Evolutionary conservation across 2,797 vertebrate genomes (phyloP).

Genomic region (Sebastes glaucus): DNA sequence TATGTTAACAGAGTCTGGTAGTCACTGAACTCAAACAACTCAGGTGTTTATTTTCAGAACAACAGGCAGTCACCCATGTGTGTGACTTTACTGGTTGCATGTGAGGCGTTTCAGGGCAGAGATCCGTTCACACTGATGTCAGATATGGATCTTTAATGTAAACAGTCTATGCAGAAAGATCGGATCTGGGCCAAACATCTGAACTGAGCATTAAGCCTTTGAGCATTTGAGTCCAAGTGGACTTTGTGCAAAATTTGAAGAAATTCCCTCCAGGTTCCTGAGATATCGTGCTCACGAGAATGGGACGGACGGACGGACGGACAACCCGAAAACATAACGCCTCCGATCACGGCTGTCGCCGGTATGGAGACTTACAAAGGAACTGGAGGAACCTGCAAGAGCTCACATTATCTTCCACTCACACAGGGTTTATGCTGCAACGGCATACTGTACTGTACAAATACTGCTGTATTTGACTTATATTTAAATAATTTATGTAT

Average conservation of each 20-base stretch:
- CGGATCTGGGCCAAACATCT: too few relatives aligned
- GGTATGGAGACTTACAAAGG: neutral
- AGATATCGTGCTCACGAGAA: neutral
- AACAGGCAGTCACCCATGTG: fast-evolving
- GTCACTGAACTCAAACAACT: too few relatives aligned
- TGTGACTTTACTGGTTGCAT: too few relatives aligned
- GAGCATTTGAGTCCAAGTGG: neutral
- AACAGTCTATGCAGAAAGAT: too few relatives aligned
- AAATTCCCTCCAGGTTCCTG: neutral
- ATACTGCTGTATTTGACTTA: neutral
- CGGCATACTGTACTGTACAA: neutral
- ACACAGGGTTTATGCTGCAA: neutral
- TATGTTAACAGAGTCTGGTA: too few relatives aligned
- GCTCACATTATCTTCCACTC: neutral
- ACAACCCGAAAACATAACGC: neutral
- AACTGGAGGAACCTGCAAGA: neutral
- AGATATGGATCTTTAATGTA: too few relatives aligned
- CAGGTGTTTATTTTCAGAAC: too few relatives aligned
- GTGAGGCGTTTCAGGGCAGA: too few relatives aligned
- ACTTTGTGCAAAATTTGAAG: neutral
- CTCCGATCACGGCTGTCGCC: too few relatives aligned
- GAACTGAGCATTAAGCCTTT: too few relatives aligned
- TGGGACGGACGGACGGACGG: neutral
- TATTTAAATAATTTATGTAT: neutral
- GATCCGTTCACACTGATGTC: too few relatives aligned